Conservation (phyloP, 2,888 invertebrate species). For the Megastigmus dorsalis region DNA sequence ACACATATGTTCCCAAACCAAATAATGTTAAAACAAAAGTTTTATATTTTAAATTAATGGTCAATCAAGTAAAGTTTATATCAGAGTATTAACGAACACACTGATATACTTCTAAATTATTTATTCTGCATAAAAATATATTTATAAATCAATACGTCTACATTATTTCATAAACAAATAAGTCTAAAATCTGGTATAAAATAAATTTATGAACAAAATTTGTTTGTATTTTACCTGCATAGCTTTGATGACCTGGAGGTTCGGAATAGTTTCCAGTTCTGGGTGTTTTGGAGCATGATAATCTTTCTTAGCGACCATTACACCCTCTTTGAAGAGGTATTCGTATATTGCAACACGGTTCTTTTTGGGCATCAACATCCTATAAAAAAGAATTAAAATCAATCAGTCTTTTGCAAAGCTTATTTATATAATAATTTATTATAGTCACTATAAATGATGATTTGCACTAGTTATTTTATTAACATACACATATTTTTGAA, state of each 20-base stretch:
- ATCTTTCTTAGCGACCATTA: slow-evolving; percentile 99
- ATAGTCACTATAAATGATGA: neutral
- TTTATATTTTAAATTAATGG: too few species aligned
- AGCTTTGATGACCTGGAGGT: slow-evolving; percentile 98
- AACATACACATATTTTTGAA: neutral
- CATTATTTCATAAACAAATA: neutral
- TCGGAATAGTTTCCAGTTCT: slow-evolving; percentile 94
- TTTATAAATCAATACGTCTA: neutral
- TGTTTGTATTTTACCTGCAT: slow-evolving; percentile 81
- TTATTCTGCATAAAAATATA: neutral
- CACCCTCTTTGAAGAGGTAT: slow-evolving; percentile 98
- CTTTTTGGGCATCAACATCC: slow-evolving; percentile 99
- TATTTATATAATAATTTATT: neutral
- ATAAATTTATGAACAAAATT: neutral
- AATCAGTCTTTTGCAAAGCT: neutral
- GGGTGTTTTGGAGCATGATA: slow-evolving; percentile 98
- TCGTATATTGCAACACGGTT: slow-evolving; percentile 97
- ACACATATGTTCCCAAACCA: too few species aligned
- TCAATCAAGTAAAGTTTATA: too few species aligned
- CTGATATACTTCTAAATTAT: too few species aligned
- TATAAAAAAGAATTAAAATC: slow-evolving; percentile 67
- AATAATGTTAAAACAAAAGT: too few species aligned
- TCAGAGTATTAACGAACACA: too few species aligned
- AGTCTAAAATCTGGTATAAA: neutral
- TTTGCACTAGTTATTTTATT: neutral